Evolutionary conservation across 2,113 vertebrate genomes (phyloP).

Genomic region (Anhinga rufa): DNA sequence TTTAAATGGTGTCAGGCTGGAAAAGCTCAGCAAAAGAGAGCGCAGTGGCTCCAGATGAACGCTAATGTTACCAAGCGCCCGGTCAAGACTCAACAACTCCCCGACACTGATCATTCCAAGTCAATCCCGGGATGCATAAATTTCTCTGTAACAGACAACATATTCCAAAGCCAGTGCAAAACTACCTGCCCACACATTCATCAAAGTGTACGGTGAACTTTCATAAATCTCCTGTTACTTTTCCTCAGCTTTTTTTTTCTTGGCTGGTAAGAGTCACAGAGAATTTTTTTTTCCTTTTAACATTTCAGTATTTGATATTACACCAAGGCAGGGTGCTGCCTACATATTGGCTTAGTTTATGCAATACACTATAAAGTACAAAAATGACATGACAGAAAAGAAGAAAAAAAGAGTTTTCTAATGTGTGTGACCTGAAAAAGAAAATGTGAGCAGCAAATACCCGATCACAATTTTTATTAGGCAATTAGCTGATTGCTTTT

Average conservation of each 20-base stretch:
- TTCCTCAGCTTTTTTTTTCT: neutral
- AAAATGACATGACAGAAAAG: neutral
- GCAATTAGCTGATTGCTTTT: constrained; percentile 42
- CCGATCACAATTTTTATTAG: neutral
- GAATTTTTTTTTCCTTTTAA: neutral
- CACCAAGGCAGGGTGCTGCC: constrained; percentile 1
- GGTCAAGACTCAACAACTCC: neutral
- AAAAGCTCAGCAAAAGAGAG: neutral
- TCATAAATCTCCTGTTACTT: neutral
- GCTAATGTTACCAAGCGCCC: neutral
- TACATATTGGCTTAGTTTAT: constrained; percentile 25
- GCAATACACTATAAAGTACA: neutral
- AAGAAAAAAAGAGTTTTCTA: neutral
- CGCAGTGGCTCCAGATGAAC: neutral
- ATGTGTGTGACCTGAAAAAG: constrained; percentile 21
- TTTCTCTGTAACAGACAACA: neutral
- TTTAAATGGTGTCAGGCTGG: neutral
- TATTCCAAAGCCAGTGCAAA: neutral
- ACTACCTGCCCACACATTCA: neutral
- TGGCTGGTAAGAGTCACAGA: neutral
- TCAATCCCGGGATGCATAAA: neutral
- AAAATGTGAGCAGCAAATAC: neutral
- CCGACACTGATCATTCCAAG: neutral
- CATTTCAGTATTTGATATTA: constrained; percentile 26
- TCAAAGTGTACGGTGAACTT: neutral